Percentiles rank a stretch among this genome's conserved stretches.
phyloP scores from a whole-genome alignment of 2,888 invertebrate species.

The Diadegma fenestrale region DNA sequence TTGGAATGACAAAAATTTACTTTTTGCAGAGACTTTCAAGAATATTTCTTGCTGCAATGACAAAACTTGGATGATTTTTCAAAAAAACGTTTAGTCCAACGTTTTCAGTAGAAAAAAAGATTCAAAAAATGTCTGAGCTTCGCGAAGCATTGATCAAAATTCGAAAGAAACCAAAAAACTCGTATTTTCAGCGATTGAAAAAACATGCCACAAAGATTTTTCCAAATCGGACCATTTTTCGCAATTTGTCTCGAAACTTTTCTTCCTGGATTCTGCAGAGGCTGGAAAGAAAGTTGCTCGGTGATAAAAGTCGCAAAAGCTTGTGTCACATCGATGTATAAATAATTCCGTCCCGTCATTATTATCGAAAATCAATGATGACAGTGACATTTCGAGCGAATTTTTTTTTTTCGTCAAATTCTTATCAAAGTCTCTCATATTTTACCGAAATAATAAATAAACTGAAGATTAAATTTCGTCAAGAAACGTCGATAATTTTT shows the following conservation, averaged over 20 bases:
- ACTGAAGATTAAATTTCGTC: not conserved
- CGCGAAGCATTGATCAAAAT: too few species aligned
- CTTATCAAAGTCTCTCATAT: too few species aligned
- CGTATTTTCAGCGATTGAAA: not conserved
- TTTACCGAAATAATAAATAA: too few species aligned
- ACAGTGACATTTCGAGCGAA: not conserved
- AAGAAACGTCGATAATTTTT: too few species aligned
- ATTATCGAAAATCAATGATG: slow-evolving; percentile 4
- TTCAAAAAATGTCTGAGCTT: too few species aligned
- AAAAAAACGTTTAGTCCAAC: too few species aligned
- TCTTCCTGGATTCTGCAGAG: not conserved
- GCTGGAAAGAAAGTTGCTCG: not conserved
- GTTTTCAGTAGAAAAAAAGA: too few species aligned
- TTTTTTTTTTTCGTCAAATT: not conserved
- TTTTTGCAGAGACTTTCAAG: too few species aligned
- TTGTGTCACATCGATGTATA: not conserved
- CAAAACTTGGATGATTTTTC: too few species aligned
- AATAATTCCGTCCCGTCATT: not conserved
- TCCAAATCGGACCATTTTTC: not conserved
- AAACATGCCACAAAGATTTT: not conserved
- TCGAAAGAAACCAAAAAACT: not conserved
- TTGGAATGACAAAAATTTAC: too few species aligned
- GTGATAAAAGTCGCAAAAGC: not conserved
- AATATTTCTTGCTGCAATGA: too few species aligned
- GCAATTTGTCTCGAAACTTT: not conserved